phyloP scores from a whole-genome alignment of 1,140 invertebrate species.

The Drosophila tsacasi region DNA sequence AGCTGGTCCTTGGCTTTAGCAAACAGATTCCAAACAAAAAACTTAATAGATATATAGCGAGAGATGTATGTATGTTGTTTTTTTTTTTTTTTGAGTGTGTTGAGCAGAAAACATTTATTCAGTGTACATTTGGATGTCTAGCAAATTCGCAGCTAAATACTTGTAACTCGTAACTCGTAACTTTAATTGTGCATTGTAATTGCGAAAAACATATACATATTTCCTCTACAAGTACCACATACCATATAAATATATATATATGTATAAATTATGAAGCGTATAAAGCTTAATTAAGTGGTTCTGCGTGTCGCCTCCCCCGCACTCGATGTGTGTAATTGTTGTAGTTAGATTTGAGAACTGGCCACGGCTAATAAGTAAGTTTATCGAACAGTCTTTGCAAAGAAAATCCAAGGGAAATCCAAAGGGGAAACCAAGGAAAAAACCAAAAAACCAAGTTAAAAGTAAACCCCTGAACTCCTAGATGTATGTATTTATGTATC shows the following conservation, averaged over 20 bases:
- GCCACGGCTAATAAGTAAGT: slow-evolving; percentile 38
- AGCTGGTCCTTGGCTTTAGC: slow-evolving; percentile 66
- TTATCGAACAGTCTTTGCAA: slow-evolving; percentile 16
- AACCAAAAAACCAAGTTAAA: not conserved
- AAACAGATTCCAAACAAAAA: not conserved
- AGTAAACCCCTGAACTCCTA: slow-evolving; percentile 19
- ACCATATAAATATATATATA: slow-evolving; percentile 12
- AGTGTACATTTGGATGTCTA: slow-evolving; percentile 58
- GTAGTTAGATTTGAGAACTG: slow-evolving; percentile 48
- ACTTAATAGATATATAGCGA: slow-evolving; percentile 9
- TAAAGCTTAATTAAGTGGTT: slow-evolving; percentile 19
- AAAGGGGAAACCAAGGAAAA: slow-evolving; percentile 1
- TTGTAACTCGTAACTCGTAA: slow-evolving; percentile 18
- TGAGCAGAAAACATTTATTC: slow-evolving; percentile 16
- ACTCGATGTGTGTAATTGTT: slow-evolving; percentile 34
- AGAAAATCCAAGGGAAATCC: not conserved
- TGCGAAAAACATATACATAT: slow-evolving; percentile 38
- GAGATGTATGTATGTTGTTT: slow-evolving; percentile 37
- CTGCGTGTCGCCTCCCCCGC: slow-evolving; percentile 23
- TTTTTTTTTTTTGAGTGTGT: slow-evolving; percentile 20
- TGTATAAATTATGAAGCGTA: slow-evolving; percentile 12
- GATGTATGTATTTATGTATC: slow-evolving; percentile 24
- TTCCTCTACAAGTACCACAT: slow-evolving; percentile 31
- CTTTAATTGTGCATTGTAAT: slow-evolving; percentile 48
- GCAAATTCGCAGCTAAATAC: slow-evolving; percentile 35